Percentiles rank a stretch among this genome's conserved stretches.
Conservation (phyloP, 2,888 invertebrate species). For the Vandiemenella viatica region DNA sequence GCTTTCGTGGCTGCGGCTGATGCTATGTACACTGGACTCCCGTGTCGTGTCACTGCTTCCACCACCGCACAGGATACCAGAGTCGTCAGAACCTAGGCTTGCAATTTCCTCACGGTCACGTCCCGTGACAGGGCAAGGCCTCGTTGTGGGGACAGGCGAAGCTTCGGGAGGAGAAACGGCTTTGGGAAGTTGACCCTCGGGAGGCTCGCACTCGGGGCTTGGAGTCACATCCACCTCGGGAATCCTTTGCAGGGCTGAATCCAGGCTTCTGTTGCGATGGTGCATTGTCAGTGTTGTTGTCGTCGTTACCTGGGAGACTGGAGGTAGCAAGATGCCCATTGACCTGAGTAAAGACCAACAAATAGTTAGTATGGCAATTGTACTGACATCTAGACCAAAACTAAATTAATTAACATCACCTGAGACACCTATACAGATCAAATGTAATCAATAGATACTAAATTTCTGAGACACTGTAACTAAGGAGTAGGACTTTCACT, state of each 20-base stretch:
- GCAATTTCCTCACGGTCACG: constrained; percentile 40
- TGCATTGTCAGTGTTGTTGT: constrained; percentile 43
- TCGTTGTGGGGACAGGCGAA: constrained; percentile 2
- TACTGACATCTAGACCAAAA: too few relatives aligned
- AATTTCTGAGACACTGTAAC: too few relatives aligned
- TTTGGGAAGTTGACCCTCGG: constrained; percentile 28
- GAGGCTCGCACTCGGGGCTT: constrained; percentile 42
- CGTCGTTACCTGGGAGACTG: constrained; percentile 38
- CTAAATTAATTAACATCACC: too few relatives aligned
- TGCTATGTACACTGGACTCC: constrained; percentile 32
- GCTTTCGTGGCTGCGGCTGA: constrained; percentile 54
- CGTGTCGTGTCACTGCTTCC: constrained; percentile 32
- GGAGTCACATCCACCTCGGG: constrained; percentile 66
- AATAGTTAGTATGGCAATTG: too few relatives aligned
- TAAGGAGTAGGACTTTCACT: too few relatives aligned
- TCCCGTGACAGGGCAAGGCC: constrained; percentile 16
- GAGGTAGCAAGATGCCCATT: constrained; percentile 47
- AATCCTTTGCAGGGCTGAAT: constrained; percentile 77
- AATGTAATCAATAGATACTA: too few relatives aligned
- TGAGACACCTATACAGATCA: too few relatives aligned
- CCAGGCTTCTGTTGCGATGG: constrained; percentile 78
- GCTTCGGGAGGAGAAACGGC: constrained; percentile 20
- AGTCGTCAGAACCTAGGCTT: constrained; percentile 62
- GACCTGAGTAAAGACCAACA: constrained; percentile 40
- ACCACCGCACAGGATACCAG: constrained; percentile 50